Evolutionary conservation across 2,797 vertebrate genomes (phyloP), one percentile per base, ranked within the genome.

Genomic region (Halcyon leucocephala): DNA sequence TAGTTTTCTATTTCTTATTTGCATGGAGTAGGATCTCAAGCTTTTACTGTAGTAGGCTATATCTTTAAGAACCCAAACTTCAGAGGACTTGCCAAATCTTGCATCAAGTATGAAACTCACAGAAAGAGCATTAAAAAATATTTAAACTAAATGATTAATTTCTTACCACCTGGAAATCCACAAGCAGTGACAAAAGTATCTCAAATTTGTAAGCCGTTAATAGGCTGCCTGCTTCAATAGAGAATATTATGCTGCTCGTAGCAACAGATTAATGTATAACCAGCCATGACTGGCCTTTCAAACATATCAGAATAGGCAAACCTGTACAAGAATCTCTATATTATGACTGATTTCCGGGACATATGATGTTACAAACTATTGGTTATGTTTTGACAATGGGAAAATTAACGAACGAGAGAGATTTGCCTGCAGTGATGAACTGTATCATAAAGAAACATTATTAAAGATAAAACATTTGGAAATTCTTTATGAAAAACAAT

Each of bases 331-430:
- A 95, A 94, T 93, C 60, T 95, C 96, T 91, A 73, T 93, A 74
- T 97, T 96, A 93, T 97, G 95, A 97, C 97, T 97, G 97, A 93
- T 96, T 93, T 95, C 93, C 91, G 96, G 97, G 97, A 97, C 97
- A 98, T 96, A 97, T 96, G 97, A 97, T 93, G 48, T 86, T 91
- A 97, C 97, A 98, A 98, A 98, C 46, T 96, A 98, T 98, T 96
- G 89, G 90, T 96, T 97, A 97, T 98, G 98, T 98, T 99, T 98
- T 98, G 98, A 98, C 98, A 98, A 97, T 95, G 86, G 81, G 97
- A 96, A 90, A 98, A 97, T 97, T 98, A 98, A 97, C 96, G 92
- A 98, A 98, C 10, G 71, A 98, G 96, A 85, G 55, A 87, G 78
- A 96, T 97, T 97, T 97, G 96, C 95, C 95, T 96, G 95, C 92